Conservation (phyloP, 2,797 vertebrate species). For the Phrynocephalus forsythii region DNA sequence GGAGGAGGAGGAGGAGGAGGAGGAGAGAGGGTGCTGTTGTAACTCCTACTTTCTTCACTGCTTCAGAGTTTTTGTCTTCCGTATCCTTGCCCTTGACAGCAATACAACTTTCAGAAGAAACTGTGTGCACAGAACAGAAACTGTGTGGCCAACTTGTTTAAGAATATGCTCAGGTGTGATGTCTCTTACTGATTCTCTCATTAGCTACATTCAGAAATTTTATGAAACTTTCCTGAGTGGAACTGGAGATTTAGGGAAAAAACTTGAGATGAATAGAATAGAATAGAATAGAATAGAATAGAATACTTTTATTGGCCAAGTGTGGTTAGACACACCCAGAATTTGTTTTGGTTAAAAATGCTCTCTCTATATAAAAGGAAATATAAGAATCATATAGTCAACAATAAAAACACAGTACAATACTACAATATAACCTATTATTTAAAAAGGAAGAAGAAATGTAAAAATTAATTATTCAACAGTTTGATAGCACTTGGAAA, state of each 20-base stretch:
- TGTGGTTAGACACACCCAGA: no score
- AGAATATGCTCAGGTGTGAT: background rate
- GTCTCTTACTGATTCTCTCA: background rate
- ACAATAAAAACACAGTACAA: no score
- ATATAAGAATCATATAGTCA: no score
- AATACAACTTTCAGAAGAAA: background rate
- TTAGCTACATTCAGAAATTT: background rate
- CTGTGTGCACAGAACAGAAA: background rate
- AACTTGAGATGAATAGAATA: background rate
- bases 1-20: background rate
- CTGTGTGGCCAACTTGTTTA: background rate
- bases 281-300: no score
- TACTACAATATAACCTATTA: no score
- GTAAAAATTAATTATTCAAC: no score
- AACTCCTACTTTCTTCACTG: background rate
- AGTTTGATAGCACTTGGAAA: no score
- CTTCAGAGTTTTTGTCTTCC: background rate
- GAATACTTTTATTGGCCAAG: no score
- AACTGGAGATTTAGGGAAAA: background rate
- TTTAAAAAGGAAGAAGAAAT: no score
- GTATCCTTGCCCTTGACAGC: background rate
- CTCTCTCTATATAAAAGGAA: no score
- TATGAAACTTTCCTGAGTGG: background rate
- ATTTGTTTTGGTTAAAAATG: no score
- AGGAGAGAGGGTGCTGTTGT: background rate